Percentiles rank a stretch among this genome's conserved stretches.
Evolutionary conservation across 2,113 vertebrate genomes (phyloP).

Genomic region (Sprattus sprattus): DNA sequence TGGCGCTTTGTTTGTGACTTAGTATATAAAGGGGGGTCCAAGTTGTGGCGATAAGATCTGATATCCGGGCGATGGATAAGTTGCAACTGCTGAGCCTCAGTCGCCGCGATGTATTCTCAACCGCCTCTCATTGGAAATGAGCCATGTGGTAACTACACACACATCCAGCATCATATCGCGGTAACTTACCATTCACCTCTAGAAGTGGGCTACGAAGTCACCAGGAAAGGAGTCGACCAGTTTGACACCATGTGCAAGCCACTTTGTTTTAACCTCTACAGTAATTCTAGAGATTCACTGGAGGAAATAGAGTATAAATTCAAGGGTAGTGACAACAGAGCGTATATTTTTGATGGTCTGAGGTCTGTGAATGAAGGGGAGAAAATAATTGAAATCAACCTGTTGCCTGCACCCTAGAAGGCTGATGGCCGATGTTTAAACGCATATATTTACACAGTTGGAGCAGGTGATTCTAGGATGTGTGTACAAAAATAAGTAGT

Average conservation of each 20-base stretch:
- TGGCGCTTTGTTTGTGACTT: slow-evolving; percentile 50
- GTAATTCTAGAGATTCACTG: background rate
- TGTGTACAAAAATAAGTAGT: background rate
- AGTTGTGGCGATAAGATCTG: slow-evolving; percentile 51
- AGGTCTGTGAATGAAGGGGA: background rate
- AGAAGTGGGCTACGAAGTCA: background rate
- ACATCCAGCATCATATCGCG: slow-evolving; percentile 20
- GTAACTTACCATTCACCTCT: slow-evolving; percentile 5
- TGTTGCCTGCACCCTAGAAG: background rate
- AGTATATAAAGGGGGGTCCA: slow-evolving; percentile 56
- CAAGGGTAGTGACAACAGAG: too few relatives aligned
- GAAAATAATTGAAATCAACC: background rate
- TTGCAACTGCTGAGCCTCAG: slow-evolving; percentile 73
- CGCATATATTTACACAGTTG: background rate
- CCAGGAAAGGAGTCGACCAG: background rate
- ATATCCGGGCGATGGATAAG: slow-evolving; percentile 64
- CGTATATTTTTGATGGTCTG: background rate
- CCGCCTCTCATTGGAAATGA: slow-evolving; percentile 71
- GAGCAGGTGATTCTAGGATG: background rate
- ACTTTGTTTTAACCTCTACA: background rate
- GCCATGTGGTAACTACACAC: slow-evolving; percentile 63
- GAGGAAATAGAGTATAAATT: background rate
- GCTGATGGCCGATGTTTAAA: background rate
- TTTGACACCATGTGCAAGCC: background rate
- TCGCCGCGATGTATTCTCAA: slow-evolving; percentile 69